These are phyloP conservation scores for Phrixothrix hirtus DNA, from an alignment of 2,888 invertebrate genomes.

Conservation along the genomic window DNA sequence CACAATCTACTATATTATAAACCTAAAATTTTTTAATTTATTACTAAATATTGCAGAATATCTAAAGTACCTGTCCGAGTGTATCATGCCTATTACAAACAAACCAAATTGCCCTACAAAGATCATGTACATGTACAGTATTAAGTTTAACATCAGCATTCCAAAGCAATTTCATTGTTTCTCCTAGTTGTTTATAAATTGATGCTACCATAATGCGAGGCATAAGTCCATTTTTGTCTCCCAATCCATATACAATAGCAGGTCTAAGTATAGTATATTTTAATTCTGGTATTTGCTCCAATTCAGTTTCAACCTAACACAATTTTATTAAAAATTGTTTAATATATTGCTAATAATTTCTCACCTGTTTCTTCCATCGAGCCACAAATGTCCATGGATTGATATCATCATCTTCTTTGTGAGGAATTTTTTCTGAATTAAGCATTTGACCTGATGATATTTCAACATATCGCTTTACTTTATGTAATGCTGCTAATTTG, in stretches of 20 bases:
- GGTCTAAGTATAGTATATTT: constrained; percentile 80
- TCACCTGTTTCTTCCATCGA: constrained; percentile 73
- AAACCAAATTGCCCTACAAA: constrained; percentile 81
- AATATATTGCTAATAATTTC: not conserved
- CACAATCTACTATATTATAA: constrained; percentile 84
- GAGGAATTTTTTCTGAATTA: constrained; percentile 77
- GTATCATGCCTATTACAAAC: constrained; percentile 56
- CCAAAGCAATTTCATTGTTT: constrained; percentile 92
- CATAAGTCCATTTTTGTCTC: constrained; percentile 80
- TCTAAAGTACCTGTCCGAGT: constrained; percentile 43
- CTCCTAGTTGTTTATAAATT: constrained; percentile 83
- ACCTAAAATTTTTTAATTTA: constrained; percentile 55
- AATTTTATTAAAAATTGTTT: not conserved
- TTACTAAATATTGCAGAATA: not conserved
- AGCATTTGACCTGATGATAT: constrained; percentile 83
- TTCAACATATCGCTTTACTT: constrained; percentile 76
- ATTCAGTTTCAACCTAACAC: constrained; percentile 70
- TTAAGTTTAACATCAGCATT: constrained; percentile 81
- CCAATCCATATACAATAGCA: constrained; percentile 84
- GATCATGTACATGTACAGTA: constrained; percentile 84
- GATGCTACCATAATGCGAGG: constrained; percentile 85
- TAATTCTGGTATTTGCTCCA: constrained; percentile 69
- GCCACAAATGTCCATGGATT: constrained; percentile 87
- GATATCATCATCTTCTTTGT: constrained; percentile 73
- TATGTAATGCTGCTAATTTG: constrained; percentile 69